Conservation (phyloP, 2,797 vertebrate genomes). For the Danio kyathit region DNA sequence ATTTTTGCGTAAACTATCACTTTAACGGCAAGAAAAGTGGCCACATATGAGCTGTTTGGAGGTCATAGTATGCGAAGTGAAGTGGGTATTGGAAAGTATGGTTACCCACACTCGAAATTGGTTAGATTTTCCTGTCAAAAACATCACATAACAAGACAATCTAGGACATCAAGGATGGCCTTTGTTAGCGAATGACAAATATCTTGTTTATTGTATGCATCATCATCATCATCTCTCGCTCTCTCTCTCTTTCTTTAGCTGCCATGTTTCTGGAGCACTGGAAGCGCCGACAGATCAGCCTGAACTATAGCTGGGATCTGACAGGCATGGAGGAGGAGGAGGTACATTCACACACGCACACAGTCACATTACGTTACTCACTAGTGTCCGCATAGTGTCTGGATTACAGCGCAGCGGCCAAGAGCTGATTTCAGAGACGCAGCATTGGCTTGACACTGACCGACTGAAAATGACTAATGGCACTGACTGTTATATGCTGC, state of each 20-base stretch:
- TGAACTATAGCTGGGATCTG: slow-evolving; percentile 96
- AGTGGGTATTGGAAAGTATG: too few species aligned
- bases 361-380: slow-evolving; percentile 22
- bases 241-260: slow-evolving; percentile 71
- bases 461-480: slow-evolving; percentile 29
- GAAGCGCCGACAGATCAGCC: slow-evolving; percentile 94
- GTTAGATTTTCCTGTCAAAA: too few species aligned
- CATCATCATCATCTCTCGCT: background rate
- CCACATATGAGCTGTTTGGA: too few species aligned
- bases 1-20: too few species aligned
- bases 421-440: background rate
- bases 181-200: background rate
- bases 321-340: slow-evolving; percentile 96
- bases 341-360: slow-evolving; percentile 77
- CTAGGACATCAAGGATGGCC: too few species aligned
- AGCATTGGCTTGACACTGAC: background rate
- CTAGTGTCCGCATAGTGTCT: background rate
- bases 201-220: slow-evolving; percentile 12
- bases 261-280: slow-evolving; percentile 96
- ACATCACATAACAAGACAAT: too few species aligned
- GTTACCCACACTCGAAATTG: too few species aligned
- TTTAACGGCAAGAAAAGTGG: too few species aligned
- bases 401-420: slow-evolving; percentile 12
- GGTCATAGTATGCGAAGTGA: too few species aligned
- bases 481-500: slow-evolving; percentile 9